These are phyloP conservation scores for Drosophila albomicans DNA, from an alignment of 1,140 invertebrate genomes.

Conservation along the genomic window DNA sequence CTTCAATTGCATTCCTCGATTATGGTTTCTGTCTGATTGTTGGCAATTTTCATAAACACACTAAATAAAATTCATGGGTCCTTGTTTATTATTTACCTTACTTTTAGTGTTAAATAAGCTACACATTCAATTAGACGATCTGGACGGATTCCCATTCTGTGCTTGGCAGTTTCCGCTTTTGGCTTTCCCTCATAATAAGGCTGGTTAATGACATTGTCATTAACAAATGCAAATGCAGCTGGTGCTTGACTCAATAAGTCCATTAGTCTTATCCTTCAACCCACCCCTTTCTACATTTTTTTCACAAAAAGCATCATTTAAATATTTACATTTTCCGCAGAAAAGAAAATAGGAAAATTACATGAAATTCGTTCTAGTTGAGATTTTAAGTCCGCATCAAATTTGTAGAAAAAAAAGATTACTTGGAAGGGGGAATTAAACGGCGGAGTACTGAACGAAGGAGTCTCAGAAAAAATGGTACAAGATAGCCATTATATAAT, in stretches of 20 bases:
- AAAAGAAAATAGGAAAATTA: conserved; percentile 45
- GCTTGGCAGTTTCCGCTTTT: background rate
- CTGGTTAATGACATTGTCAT: conserved; percentile 10
- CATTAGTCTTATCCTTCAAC: conserved; percentile 42
- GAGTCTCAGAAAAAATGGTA: background rate
- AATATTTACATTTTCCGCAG: conserved; percentile 15
- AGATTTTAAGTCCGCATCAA: conserved; percentile 52
- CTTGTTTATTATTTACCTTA: conserved; percentile 64
- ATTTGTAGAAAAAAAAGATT: conserved; percentile 35
- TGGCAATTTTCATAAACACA: conserved; percentile 78
- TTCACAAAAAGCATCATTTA: conserved; percentile 18
- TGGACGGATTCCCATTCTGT: background rate
- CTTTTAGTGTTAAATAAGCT: conserved; percentile 45
- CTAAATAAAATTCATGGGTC: conserved; percentile 65
- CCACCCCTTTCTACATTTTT: conserved; percentile 35
- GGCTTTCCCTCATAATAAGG: conserved; percentile 19
- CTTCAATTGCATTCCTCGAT: conserved; percentile 42
- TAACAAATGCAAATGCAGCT: conserved; percentile 67
- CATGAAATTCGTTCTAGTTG: conserved; percentile 65
- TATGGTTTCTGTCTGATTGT: conserved; percentile 80
- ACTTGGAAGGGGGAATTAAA: conserved; percentile 14
- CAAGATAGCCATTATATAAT: conserved; percentile 1
- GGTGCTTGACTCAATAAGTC: conserved; percentile 60
- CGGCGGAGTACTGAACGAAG: background rate
- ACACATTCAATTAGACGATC: conserved; percentile 36